A percentile compares a stretch with the other conserved stretches of the same genome.
These are phyloP conservation scores for Rhinatrema bivittatum DNA, from an alignment of 2,797 vertebrate species.

Conservation along the genomic window DNA sequence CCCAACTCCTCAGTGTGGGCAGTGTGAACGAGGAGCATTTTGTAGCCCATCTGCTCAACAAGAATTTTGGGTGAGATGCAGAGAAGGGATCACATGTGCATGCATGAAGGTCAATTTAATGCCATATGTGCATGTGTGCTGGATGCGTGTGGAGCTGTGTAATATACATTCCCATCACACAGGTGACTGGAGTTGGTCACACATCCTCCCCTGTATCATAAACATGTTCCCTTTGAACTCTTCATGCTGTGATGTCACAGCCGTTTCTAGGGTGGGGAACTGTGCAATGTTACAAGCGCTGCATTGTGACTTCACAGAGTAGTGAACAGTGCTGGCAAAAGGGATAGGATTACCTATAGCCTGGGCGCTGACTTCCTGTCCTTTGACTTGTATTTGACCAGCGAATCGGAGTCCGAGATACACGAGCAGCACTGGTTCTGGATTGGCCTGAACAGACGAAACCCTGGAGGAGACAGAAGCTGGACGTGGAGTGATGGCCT, in stretches of 20 bases:
- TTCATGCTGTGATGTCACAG: too few species aligned
- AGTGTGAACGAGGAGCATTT: conserved; percentile 81
- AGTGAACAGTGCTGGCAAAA: not conserved
- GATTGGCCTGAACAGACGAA: conserved; percentile 87
- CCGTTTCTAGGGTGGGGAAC: too few species aligned
- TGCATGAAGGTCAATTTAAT: fast-evolving
- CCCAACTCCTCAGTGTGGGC: conserved; percentile 81
- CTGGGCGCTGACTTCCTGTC: too few species aligned
- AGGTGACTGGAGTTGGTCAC: too few species aligned
- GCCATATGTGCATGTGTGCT: fast-evolving
- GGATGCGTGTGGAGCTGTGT: not conserved
- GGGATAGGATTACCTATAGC: too few species aligned
- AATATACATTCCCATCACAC: fast-evolving
- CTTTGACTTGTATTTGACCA: conserved; percentile 8
- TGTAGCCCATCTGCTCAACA: conserved; percentile 74
- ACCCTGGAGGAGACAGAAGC: conserved; percentile 69
- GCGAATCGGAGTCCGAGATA: conserved; percentile 71
- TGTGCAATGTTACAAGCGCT: too few species aligned
- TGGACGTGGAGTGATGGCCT: conserved; percentile 92
- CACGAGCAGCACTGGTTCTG: conserved; percentile 95
- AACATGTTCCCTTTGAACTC: too few species aligned
- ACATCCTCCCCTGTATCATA: too few species aligned
- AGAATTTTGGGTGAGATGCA: conserved; percentile 75
- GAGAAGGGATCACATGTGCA: not conserved
- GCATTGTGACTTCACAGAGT: too few species aligned